These are phyloP conservation scores for Tringa solitaria DNA, from an alignment of 2,113 vertebrate species.

Conservation along the genomic window DNA sequence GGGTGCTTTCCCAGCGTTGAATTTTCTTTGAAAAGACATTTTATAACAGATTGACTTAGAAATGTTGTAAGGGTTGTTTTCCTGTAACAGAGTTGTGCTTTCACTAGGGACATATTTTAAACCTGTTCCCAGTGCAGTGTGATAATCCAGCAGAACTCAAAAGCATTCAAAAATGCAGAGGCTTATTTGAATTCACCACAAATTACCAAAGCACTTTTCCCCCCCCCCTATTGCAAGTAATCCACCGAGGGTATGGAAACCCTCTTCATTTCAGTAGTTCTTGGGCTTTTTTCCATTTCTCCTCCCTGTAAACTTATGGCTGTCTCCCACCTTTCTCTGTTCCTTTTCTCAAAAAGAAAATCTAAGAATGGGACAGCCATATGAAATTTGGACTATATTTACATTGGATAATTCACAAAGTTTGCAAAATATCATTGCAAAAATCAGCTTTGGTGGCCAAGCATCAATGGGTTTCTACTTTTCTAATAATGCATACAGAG, in stretches of 20 bases:
- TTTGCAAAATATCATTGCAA: background rate
- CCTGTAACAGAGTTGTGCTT: background rate
- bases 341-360: background rate
- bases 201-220: background rate
- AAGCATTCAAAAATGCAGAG: background rate
- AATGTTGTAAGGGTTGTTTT: slow-evolving; percentile 9
- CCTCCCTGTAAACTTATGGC: background rate
- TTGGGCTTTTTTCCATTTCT: background rate
- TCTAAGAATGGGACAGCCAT: background rate
- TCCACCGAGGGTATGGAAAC: background rate
- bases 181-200: slow-evolving; percentile 9
- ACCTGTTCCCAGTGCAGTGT: background rate
- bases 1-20: background rate
- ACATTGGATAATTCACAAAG: background rate
- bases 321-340: background rate
- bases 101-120: background rate
- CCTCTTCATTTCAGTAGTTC: background rate
- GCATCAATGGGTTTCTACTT: background rate
- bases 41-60: background rate
- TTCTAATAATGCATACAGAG: background rate
- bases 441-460: background rate
- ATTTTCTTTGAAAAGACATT: slow-evolving; percentile 26
- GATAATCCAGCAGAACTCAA: background rate
- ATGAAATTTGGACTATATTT: background rate
- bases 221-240: background rate